Conservation (phyloP, 2,797 vertebrate species). For the Rachycentron canadum region DNA sequence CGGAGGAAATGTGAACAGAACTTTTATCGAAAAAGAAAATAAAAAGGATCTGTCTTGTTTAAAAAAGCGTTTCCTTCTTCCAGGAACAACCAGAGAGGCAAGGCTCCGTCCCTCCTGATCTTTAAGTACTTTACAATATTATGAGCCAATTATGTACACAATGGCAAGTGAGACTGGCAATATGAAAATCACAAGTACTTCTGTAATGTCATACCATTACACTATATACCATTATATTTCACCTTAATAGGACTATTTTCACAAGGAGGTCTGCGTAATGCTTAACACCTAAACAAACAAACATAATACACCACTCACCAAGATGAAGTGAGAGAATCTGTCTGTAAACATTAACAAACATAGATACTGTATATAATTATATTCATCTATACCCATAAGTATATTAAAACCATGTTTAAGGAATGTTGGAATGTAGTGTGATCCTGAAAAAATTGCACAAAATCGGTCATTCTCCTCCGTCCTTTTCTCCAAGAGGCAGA, state of each 20-base stretch:
- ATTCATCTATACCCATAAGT: conserved; percentile 86
- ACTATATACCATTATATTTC: conserved; percentile 85
- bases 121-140: conserved; percentile 82
- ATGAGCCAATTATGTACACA: conserved; percentile 83
- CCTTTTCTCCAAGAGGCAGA: conserved; percentile 49
- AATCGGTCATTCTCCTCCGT: conserved; percentile 50
- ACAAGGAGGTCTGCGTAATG: conserved; percentile 84
- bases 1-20: conserved; percentile 57
- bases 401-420: conserved; percentile 83
- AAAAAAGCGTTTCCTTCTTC: conserved; percentile 65
- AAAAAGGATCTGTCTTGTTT: conserved; percentile 57
- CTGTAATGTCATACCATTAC: conserved; percentile 84
- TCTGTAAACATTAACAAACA: conserved; percentile 89
- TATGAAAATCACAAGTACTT: conserved; percentile 83
- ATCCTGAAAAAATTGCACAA: conserved; percentile 80
- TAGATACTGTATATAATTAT: conserved; percentile 86
- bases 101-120: conserved; percentile 59
- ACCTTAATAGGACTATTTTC: conserved; percentile 86
- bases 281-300: conserved; percentile 84
- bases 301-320: conserved; percentile 82
- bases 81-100: conserved; percentile 59
- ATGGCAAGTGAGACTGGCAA: conserved; percentile 80
- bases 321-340: conserved; percentile 83
- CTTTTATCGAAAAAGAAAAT: conserved; percentile 28
- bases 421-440: conserved; percentile 85